Percentiles rank a stretch among this genome's conserved stretches.
Evolutionary conservation across 2,113 vertebrate species (phyloP).

Genomic region (Gavia stellata): DNA sequence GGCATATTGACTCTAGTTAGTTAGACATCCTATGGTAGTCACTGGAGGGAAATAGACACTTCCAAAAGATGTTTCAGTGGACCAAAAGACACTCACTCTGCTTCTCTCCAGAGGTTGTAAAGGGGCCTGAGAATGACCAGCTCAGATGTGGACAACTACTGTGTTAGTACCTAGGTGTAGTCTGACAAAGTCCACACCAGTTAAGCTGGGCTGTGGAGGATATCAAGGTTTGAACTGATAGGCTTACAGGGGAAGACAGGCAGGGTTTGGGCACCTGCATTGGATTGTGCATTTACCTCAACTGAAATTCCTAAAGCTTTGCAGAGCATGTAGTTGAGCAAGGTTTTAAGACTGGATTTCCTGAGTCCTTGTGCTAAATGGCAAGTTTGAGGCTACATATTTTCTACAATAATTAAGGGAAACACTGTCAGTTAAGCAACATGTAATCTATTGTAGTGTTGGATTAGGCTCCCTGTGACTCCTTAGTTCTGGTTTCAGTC

Average conservation of each 20-base stretch:
- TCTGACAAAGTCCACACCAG: background rate
- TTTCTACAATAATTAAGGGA: background rate
- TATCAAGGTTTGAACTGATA: background rate
- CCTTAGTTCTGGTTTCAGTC: background rate
- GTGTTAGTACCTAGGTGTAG: background rate
- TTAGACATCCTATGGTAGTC: background rate
- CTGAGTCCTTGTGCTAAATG: background rate
- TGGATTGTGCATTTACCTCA: background rate
- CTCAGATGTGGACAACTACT: background rate
- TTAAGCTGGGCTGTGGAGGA: background rate
- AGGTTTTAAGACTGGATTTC: background rate
- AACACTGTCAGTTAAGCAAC: background rate
- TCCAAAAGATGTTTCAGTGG: background rate
- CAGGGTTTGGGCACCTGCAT: background rate
- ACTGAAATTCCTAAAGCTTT: background rate
- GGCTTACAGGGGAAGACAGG: background rate
- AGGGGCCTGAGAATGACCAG: background rate
- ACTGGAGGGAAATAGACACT: background rate
- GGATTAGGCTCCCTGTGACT: background rate
- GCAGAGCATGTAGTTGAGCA: background rate
- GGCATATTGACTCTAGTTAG: background rate
- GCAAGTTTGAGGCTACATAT: background rate
- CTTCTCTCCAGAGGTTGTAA: background rate
- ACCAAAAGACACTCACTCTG: background rate
- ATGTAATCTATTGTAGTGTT: background rate